phyloP scores from a whole-genome alignment of 2,888 invertebrate genomes.

The Dorcus hopei region DNA sequence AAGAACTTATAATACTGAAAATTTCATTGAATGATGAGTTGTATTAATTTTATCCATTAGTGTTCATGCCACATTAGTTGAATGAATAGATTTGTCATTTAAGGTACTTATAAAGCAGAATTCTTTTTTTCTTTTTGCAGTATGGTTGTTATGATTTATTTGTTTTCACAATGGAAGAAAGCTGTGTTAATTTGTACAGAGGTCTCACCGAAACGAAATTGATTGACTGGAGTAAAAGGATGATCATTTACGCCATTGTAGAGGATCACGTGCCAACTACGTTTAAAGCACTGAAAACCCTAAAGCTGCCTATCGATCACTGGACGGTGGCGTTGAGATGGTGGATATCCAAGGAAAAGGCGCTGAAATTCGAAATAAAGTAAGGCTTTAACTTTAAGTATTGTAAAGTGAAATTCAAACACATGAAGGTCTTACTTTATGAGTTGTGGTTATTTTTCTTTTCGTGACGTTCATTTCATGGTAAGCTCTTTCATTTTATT shows the following conservation, averaged over 20 bases:
- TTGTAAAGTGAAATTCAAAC: no score
- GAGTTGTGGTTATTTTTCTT: no score
- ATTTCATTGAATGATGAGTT: no score
- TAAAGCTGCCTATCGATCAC: constrained; percentile 2
- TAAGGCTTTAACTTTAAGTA: neutral
- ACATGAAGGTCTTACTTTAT: no score
- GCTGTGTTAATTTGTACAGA: constrained; percentile 23
- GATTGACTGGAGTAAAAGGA: constrained; percentile 14
- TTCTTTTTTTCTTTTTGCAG: constrained; percentile 9
- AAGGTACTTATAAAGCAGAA: no score
- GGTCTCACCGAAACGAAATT: constrained; percentile 26
- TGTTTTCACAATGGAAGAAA: constrained; percentile 34
- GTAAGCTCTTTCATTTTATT: no score
- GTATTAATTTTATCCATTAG: no score
- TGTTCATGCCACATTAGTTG: no score
- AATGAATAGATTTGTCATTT: no score
- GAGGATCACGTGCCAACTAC: neutral
- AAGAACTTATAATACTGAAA: no score
- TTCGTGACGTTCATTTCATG: no score
- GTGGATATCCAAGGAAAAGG: constrained; percentile 4
- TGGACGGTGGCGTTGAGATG: neutral
- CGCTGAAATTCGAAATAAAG: constrained; percentile 5
- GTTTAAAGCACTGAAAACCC: neutral
- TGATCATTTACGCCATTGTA: neutral
- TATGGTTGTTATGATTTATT: constrained; percentile 29